phyloP scores from a whole-genome alignment of 2,888 invertebrate species.

The Prosopocoilus inquinatus region DNA sequence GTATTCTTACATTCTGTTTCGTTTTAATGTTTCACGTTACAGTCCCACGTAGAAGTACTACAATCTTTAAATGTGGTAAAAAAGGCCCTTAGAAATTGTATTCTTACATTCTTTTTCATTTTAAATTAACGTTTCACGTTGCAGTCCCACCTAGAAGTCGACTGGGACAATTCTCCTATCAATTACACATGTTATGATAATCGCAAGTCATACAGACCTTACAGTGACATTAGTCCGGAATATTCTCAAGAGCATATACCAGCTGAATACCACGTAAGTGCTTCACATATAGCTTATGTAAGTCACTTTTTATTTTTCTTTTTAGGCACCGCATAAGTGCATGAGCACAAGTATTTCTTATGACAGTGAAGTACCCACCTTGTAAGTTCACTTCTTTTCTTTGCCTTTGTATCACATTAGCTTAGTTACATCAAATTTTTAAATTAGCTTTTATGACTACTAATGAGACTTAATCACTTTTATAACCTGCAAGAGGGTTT shows the following conservation, averaged over 20 bases:
- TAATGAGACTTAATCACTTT: too few relatives aligned
- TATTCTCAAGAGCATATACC: slow-evolving; percentile 58
- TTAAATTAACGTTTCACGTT: slow-evolving; percentile 28
- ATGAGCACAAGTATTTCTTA: slow-evolving; percentile 66
- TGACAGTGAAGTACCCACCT: slow-evolving; percentile 62
- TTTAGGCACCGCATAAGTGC: slow-evolving; percentile 67
- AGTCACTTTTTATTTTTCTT: slow-evolving; percentile 22
- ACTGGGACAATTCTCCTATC: slow-evolving; percentile 41
- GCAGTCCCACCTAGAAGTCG: slow-evolving; percentile 59
- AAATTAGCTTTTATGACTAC: too few relatives aligned
- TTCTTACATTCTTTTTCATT: too few relatives aligned
- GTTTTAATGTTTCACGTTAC: slow-evolving; percentile 30
- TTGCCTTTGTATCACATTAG: too few relatives aligned
- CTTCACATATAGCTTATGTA: not conserved
- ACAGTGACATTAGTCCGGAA: slow-evolving; percentile 50
- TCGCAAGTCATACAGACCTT: slow-evolving; percentile 52
- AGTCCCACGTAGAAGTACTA: slow-evolving; percentile 57
- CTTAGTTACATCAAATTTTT: too few relatives aligned
- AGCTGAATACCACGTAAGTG: slow-evolving; percentile 55
- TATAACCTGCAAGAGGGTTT: too few relatives aligned
- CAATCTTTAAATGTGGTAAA: too few relatives aligned
- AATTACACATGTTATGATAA: slow-evolving; percentile 38
- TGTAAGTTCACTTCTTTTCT: slow-evolving; percentile 55
- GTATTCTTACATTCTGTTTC: too few relatives aligned
- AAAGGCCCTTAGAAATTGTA: too few relatives aligned